Conservation (phyloP, 2,888 invertebrate genomes). For the Agrenia bidenticulata region DNA sequence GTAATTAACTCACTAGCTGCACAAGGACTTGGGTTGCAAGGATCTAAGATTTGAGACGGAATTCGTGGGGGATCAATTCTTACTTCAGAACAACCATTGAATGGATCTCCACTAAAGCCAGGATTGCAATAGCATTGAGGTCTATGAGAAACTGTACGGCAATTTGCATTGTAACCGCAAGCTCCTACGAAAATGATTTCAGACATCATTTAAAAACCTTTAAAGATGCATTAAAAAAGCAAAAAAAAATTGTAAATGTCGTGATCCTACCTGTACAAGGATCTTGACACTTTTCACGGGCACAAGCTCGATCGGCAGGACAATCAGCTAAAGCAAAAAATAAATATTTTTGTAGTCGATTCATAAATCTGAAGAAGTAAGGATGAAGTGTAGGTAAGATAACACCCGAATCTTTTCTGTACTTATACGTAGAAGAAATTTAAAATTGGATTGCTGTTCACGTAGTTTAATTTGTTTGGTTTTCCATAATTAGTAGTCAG, state of each 20-base stretch:
- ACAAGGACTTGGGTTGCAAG: slow-evolving; percentile 53
- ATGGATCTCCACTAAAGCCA: slow-evolving; percentile 79
- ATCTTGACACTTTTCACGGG: slow-evolving; percentile 77
- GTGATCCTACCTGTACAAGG: slow-evolving; percentile 72
- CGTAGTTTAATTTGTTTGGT: too few relatives aligned
- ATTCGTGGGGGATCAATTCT: slow-evolving; percentile 51
- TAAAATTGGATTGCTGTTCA: too few relatives aligned
- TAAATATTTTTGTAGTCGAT: too few relatives aligned
- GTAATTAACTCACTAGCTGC: slow-evolving; percentile 53
- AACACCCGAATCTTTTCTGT: too few relatives aligned
- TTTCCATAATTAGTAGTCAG: too few relatives aligned
- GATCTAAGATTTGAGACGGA: slow-evolving; percentile 35
- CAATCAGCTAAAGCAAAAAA: slow-evolving; percentile 58
- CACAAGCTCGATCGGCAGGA: slow-evolving; percentile 75
- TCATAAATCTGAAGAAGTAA: too few relatives aligned
- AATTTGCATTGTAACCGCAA: slow-evolving; percentile 78
- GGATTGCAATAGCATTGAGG: slow-evolving; percentile 78
- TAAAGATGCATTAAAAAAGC: background rate
- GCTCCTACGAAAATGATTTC: slow-evolving; percentile 73
- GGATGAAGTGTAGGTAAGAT: too few relatives aligned
- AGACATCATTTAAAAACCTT: slow-evolving; percentile 41
- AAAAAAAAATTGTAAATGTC: too few relatives aligned
- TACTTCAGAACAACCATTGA: slow-evolving; percentile 62
- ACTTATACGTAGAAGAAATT: too few relatives aligned
- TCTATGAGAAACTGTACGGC: slow-evolving; percentile 80